Base-by-base conservation (phyloP, 1,140 invertebrate species). In the Microplitis demolitor region DNA sequence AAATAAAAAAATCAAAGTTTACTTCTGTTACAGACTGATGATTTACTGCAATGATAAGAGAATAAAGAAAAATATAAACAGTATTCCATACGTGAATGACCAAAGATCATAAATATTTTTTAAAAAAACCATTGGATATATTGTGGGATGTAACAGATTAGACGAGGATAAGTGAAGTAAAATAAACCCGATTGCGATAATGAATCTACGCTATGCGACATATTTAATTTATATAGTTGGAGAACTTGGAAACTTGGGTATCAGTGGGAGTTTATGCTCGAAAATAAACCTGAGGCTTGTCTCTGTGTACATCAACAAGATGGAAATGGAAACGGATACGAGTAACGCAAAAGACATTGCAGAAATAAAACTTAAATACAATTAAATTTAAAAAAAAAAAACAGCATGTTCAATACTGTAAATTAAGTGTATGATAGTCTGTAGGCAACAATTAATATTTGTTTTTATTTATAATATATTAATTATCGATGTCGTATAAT, bases 21-120 rank as follows among this genome's bases (percentile, higher is more conserved):
- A n/a, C 67, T 50, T n/a, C 53, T 70, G 72, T 73, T 73, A 58
- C 74, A 80, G 77, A 78, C 73, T 78, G 79, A 80, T 74, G 75
- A 73, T 45, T 51, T 50, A 71, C 4, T 51, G 34, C 54, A 67
- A 64, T 71, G 39, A 45, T 45, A 45, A 45, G 39, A 45, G 11
- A 45, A 11, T 33, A 58, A 16, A 74, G 33, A 56, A 66, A 77
- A 74, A 73, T 73, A 74, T 62, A 77, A 79, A 80, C 79, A 80
- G 79, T 80, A 80, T 80, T 80, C 76, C 72, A 75, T 75, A 74
- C 76, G 78, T 79, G 76, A 76, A 80, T 73, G 75, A 80, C 79
- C 79, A 80, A 80, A 80, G 79, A 78, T 76, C 73, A 72, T 74
- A 76, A 74, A 76, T 69, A 72, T 62, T 69, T 73, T 45, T 45